phyloP scores from a whole-genome alignment of 2,113 vertebrate species.

The Menidia beryllina region DNA sequence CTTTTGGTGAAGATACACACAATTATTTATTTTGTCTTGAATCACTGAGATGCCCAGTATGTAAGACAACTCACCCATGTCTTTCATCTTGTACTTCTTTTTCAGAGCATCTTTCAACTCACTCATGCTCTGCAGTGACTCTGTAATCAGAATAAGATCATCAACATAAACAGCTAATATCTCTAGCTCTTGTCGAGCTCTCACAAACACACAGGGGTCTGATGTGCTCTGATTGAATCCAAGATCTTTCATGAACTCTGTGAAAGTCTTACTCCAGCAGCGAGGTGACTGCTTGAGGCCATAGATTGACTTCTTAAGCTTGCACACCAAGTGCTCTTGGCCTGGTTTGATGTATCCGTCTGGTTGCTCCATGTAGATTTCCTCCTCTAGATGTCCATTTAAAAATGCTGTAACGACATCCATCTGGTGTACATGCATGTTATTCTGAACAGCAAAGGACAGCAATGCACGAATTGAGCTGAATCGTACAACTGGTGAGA shows the following conservation, averaged over 20 bases:
- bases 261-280: neutral
- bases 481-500: conserved; percentile 26
- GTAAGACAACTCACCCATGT: conserved; percentile 21
- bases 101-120: neutral
- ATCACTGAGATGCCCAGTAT: conserved; percentile 26
- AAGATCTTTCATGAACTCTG: neutral
- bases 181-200: neutral
- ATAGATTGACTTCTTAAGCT: neutral
- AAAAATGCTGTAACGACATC: neutral
- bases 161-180: too few relatives aligned
- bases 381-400: too few relatives aligned
- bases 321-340: neutral
- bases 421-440: neutral
- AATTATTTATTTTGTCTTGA: conserved; percentile 18
- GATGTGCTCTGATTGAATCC: neutral
- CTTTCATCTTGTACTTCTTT: conserved; percentile 29
- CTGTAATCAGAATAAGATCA: too few relatives aligned
- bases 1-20: conserved; percentile 18
- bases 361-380: too few relatives aligned
- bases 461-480: neutral
- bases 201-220: too few relatives aligned
- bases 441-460: neutral
- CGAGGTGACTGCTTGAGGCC: neutral
- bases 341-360: neutral
- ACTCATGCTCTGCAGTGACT: too few relatives aligned